These are phyloP conservation scores for Drepana falcataria DNA, from an alignment of 2,888 invertebrate species.

Conservation along the genomic window DNA sequence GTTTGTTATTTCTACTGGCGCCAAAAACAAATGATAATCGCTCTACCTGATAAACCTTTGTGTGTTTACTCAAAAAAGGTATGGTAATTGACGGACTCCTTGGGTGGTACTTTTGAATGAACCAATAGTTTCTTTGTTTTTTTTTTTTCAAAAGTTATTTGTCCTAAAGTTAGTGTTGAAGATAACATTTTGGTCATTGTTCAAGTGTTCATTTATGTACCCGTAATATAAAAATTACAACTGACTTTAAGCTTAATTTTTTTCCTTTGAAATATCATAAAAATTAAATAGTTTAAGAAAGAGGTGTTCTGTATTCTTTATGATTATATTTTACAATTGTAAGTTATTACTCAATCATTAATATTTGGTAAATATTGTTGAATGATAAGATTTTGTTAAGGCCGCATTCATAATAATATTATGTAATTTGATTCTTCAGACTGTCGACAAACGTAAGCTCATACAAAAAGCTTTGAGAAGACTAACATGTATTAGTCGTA, in stretches of 20 bases:
- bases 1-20: constrained; percentile 16
- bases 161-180: neutral
- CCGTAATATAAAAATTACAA: neutral
- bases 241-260: neutral
- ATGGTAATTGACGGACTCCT: constrained; percentile 24
- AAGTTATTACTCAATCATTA: too few relatives aligned
- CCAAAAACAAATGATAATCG: constrained; percentile 24
- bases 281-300: too few relatives aligned
- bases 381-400: too few relatives aligned
- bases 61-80: constrained; percentile 26
- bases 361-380: too few relatives aligned
- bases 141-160: constrained; percentile 1
- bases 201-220: neutral
- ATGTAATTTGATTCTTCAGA: too few relatives aligned
- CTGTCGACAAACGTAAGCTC: too few relatives aligned
- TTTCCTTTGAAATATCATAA: too few relatives aligned
- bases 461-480: too few relatives aligned
- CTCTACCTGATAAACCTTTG: constrained; percentile 31
- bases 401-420: too few relatives aligned
- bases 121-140: constrained; percentile 18
- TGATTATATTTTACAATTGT: too few relatives aligned
- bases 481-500: too few relatives aligned
- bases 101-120: constrained; percentile 43
- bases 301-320: too few relatives aligned
- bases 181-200: neutral